phyloP scores from a whole-genome alignment of 2,797 vertebrate species.

The Urosaurus nigricauda region DNA sequence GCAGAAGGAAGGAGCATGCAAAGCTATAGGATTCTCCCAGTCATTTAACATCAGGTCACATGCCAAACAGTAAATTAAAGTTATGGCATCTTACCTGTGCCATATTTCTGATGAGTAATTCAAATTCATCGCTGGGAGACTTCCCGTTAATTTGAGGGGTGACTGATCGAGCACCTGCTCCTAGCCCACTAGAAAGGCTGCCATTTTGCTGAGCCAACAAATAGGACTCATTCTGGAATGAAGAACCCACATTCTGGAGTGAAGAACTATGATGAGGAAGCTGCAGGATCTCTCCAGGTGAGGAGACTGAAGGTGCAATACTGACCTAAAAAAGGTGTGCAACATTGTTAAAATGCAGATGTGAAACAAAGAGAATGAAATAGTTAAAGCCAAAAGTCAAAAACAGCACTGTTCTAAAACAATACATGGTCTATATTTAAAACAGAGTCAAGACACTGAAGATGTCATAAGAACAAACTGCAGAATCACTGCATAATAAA shows the following conservation, averaged over 20 bases:
- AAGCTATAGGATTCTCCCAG: background rate
- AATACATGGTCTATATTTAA: background rate
- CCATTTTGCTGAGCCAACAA: constrained; percentile 84
- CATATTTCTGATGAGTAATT: constrained; percentile 89
- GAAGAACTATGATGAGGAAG: constrained; percentile 68
- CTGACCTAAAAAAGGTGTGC: constrained; percentile 78
- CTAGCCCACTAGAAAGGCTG: constrained; percentile 76
- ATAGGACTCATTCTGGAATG: constrained; percentile 83
- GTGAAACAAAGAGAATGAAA: constrained; percentile 1
- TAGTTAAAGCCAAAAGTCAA: background rate
- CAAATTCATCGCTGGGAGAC: constrained; percentile 85
- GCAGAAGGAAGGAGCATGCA: background rate
- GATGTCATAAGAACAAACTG: background rate
- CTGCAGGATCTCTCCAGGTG: constrained; percentile 72
- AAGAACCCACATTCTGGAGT: constrained; percentile 51
- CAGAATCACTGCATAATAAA: background rate
- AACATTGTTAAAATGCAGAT: constrained; percentile 15
- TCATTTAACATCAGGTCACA: background rate
- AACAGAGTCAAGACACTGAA: background rate
- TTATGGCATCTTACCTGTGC: constrained; percentile 85
- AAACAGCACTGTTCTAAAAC: background rate
- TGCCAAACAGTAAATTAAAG: background rate
- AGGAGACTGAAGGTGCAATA: constrained; percentile 61
- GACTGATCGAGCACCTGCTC: constrained; percentile 68
- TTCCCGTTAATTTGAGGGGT: constrained; percentile 82